A percentile compares a stretch with the other conserved stretches of the same genome.
Evolutionary conservation across 2,113 vertebrate genomes (phyloP).

Genomic region (Oenanthe oenanthe): DNA sequence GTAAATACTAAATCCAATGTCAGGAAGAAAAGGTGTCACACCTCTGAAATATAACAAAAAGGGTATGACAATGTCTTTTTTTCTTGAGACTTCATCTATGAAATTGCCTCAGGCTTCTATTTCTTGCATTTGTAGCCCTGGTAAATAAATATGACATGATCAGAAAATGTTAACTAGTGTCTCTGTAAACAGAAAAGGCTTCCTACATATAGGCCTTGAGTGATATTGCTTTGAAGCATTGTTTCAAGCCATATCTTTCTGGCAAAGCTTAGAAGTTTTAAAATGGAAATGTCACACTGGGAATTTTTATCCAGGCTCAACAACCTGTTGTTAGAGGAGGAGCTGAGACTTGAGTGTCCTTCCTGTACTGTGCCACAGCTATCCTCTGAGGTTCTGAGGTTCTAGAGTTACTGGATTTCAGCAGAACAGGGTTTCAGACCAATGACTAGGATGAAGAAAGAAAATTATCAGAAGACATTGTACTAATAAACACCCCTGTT

Average conservation of each 20-base stretch:
- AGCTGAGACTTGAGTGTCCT: neutral
- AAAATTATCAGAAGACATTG: neutral
- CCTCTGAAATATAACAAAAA: neutral
- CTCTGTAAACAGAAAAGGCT: neutral
- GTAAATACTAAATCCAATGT: neutral
- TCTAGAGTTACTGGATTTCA: neutral
- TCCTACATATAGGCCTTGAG: neutral
- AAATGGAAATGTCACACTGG: neutral
- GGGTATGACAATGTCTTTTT: neutral
- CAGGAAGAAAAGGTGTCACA: neutral
- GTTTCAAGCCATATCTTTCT: neutral
- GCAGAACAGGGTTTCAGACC: neutral
- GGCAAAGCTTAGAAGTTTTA: neutral
- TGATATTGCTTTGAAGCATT: neutral
- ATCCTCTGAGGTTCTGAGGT: neutral
- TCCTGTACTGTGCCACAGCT: neutral
- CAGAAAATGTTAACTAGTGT: neutral
- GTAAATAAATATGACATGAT: neutral
- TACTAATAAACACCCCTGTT: accelerated
- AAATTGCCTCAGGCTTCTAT: neutral
- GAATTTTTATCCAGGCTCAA: neutral
- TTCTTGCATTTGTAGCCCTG: neutral
- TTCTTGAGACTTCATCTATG: neutral
- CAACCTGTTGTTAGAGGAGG: neutral
- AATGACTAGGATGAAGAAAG: neutral